Evolutionary conservation across 2,888 invertebrate species (phyloP).

Genomic region (Dasypogon diadema): DNA sequence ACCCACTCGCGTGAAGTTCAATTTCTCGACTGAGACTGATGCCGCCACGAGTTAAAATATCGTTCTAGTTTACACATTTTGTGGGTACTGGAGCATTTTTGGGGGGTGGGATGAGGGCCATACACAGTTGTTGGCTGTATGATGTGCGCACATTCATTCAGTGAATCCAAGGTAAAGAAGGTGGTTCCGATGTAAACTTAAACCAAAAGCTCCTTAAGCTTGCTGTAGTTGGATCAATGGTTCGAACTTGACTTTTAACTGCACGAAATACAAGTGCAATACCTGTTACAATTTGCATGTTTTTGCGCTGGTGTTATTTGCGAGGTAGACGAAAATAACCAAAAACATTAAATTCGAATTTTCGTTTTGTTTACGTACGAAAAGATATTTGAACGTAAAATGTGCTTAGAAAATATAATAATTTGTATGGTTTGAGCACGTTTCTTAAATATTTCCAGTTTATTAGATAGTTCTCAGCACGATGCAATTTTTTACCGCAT

Average conservation of each 20-base stretch:
- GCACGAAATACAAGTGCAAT: slow-evolving; percentile 15
- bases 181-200: slow-evolving; percentile 6
- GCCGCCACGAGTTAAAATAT: slow-evolving; percentile 30
- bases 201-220: slow-evolving; percentile 18
- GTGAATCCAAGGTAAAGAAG: neutral
- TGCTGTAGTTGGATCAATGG: slow-evolving; percentile 19
- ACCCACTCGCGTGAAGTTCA: slow-evolving; percentile 51
- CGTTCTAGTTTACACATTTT: slow-evolving; percentile 10
- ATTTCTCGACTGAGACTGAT: slow-evolving; percentile 55
- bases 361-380: no score
- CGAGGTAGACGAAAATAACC: no score
- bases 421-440: no score
- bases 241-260: slow-evolving; percentile 7
- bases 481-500: no score
- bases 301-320: no score
- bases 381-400: no score
- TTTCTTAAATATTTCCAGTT: no score
- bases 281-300: neutral
- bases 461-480: no score
- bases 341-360: no score
- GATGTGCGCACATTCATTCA: slow-evolving; percentile 26
- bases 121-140: neutral
- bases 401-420: no score
- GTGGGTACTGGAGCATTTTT: neutral
- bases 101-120: slow-evolving; percentile 6